Evolutionary conservation across 2,797 vertebrate genomes (phyloP).

Genomic region (Phoebastria nigripes): DNA sequence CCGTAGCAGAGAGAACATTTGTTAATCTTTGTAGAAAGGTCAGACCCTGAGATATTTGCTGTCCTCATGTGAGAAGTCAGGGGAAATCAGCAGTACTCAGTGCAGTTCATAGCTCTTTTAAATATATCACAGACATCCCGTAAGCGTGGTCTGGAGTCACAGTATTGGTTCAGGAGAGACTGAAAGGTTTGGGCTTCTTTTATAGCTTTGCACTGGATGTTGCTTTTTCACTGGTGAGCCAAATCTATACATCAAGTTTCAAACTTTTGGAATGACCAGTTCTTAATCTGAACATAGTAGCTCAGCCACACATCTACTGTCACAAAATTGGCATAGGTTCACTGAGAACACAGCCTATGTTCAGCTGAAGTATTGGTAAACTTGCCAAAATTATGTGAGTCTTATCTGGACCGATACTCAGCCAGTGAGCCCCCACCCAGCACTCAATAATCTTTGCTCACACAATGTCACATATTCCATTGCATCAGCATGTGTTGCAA

Average conservation of each 20-base stretch:
- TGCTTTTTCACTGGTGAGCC: background rate
- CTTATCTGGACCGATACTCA: background rate
- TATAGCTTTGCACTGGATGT: background rate
- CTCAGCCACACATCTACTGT: background rate
- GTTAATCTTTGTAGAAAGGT: background rate
- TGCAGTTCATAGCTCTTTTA: background rate
- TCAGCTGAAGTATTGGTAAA: background rate
- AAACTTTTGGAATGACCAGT: background rate
- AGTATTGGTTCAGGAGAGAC: background rate
- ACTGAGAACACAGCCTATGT: background rate
- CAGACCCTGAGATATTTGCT: background rate
- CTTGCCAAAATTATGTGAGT: background rate
- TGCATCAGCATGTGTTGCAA: background rate
- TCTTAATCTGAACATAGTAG: background rate
- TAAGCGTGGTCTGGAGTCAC: background rate
- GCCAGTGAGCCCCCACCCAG: background rate
- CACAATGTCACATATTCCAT: background rate
- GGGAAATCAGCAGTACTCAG: background rate
- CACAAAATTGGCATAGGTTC: background rate
- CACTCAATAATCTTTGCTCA: background rate
- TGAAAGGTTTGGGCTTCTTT: background rate
- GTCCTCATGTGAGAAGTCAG: background rate
- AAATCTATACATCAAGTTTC: background rate
- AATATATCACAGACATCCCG: background rate
- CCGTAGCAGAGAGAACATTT: background rate